phyloP scores from a whole-genome alignment of 37 sponge, comb jelly and placozoan species.

The Eunapius fragilis region DNA sequence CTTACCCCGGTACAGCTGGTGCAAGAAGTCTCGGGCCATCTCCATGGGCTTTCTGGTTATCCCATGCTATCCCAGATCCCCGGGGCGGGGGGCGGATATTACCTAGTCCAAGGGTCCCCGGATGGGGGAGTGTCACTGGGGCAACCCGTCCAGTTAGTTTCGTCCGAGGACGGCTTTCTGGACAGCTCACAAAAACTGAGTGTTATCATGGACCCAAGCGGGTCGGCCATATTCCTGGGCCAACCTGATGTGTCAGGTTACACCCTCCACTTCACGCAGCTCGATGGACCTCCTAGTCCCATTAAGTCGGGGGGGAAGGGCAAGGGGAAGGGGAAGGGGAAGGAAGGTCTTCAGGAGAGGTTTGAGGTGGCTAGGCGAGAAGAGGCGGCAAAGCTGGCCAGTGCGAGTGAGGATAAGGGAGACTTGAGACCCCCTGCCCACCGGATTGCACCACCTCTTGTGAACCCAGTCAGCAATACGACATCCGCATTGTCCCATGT shows the following conservation, averaged over 20 bases:
- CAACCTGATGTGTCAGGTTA: slow-evolving; percentile 14
- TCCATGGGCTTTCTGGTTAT: too few species aligned
- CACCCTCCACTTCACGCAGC: slow-evolving; percentile 40
- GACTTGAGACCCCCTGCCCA: too few species aligned
- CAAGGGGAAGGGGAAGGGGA: not conserved
- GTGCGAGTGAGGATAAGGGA: too few species aligned
- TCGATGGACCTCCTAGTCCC: slow-evolving; percentile 41
- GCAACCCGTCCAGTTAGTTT: slow-evolving; percentile 25
- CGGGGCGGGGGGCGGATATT: slow-evolving; percentile 24
- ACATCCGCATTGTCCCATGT: too few species aligned
- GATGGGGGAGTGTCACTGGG: slow-evolving; percentile 34
- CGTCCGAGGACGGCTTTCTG: not conserved
- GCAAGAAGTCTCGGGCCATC: too few species aligned
- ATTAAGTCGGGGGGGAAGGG: not conserved
- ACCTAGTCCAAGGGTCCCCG: slow-evolving; percentile 23
- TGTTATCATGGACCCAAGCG: slow-evolving; percentile 45
- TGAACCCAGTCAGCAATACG: too few species aligned
- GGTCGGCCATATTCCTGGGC: slow-evolving; percentile 2
- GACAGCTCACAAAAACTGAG: slow-evolving; percentile 55
- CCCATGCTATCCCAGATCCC: too few species aligned
- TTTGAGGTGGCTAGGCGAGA: too few species aligned
- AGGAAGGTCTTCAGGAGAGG: not conserved
- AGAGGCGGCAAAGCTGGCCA: too few species aligned
- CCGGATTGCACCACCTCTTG: too few species aligned
- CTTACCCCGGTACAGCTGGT: too few species aligned